Base-by-base conservation (phyloP, 2,797 vertebrate genomes). In the Tachyglossus aculeatus region DNA sequence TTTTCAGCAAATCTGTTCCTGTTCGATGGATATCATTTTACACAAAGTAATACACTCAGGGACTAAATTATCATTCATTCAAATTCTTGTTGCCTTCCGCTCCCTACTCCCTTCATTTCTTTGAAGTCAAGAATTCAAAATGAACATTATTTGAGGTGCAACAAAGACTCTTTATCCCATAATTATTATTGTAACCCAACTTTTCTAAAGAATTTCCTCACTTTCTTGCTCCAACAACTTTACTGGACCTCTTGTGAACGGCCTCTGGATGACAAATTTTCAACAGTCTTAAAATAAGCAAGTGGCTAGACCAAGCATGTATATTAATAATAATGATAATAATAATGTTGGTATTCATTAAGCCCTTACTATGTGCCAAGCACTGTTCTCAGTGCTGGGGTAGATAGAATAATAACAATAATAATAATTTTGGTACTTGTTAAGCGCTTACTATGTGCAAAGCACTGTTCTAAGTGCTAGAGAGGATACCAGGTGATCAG, bases 201-300 rank as follows among this genome's bases (percentile, higher is more conserved):
- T 45, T 25, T 45, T 15, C 43, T 45, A 5, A 21, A 15, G 1
- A 21, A 31, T 19, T 1, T 7, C 11, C 7, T 0, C 0, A 0
- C 25, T 2, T 5, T 12, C 33, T 8, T 33, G 11, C 34, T 21
- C 22, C 6, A 1, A n/a, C 5, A 37, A 1, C 2, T 37, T 2
- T 3, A 9, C 31, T 0, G 0, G 18, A 9, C 22, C 2, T n/a
- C 7, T 1, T 1, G 0, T 3, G 22, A 15, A 27, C 21, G 10
- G 19, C 9, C 39, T 22, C n/a, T 45, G 27, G 21, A 44, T 44
- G 32, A 36, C 48, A 16, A 36, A 3, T 2, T n/a, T 18, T 10
- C 48, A 27, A 5, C 1, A 50, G 32, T n/a, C n/a, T n/a, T n/a
- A n/a, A n/a, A n/a, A n/a, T n/a, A n/a, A n/a, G n/a, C n/a, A n/a